These are phyloP conservation scores for Limenitis camilla DNA, from an alignment of 2,888 invertebrate species.

Conservation along the genomic window DNA sequence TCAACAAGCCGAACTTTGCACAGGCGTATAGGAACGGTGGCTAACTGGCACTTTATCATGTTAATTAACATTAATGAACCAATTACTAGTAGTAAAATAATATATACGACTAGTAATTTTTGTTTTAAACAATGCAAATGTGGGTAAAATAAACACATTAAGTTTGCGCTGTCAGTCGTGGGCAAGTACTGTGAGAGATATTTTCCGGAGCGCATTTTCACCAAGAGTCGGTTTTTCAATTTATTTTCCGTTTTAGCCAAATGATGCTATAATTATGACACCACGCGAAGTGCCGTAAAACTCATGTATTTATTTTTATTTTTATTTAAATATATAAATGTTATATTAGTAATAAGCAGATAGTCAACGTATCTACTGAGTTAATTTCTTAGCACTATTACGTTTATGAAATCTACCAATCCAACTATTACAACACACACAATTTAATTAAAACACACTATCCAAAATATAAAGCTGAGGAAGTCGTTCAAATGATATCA, in stretches of 20 bases:
- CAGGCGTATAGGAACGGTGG: conserved; percentile 15
- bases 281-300: conserved; percentile 48
- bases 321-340: conserved; percentile 6
- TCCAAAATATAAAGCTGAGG: too few relatives aligned
- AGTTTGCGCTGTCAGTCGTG: conserved; percentile 52
- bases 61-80: conserved; percentile 53
- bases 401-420: too few relatives aligned
- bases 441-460: too few relatives aligned
- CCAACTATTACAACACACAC: too few relatives aligned
- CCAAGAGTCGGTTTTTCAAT: conserved; percentile 64
- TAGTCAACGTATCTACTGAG: too few relatives aligned
- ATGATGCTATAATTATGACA: conserved; percentile 63
- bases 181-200: conserved; percentile 56
- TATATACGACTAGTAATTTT: conserved; percentile 47
- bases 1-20: conserved; percentile 10
- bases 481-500: too few relatives aligned
- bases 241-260: conserved; percentile 66
- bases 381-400: too few relatives aligned
- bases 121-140: conserved; percentile 55
- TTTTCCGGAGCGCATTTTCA: conserved; percentile 59
- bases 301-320: conserved; percentile 28
- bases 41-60: conserved; percentile 28
- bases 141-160: conserved; percentile 65
- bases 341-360: background rate
- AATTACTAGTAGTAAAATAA: conserved; percentile 47